Evolutionary conservation across 2,113 vertebrate species (phyloP).

Genomic region (Pipa parva): DNA sequence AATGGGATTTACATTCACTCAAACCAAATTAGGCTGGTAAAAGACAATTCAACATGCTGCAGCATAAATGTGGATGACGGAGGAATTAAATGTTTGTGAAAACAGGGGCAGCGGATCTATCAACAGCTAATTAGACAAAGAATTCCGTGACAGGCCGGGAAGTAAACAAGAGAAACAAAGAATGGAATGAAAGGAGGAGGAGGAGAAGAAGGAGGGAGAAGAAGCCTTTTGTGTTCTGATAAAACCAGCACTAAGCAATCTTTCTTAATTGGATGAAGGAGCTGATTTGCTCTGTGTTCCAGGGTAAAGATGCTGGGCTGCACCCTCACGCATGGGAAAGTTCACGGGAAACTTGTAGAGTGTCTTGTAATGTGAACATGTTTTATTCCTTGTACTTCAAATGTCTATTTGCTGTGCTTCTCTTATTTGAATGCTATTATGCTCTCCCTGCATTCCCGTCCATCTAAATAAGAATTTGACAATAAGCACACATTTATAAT

Average conservation of each 20-base stretch:
- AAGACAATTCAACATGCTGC: conserved; percentile 69
- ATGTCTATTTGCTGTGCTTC: not conserved
- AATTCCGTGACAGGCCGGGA: conserved; percentile 61
- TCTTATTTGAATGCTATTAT: not conserved
- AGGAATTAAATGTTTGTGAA: conserved; percentile 77
- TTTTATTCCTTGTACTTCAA: not conserved
- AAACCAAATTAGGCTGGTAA: conserved; percentile 73
- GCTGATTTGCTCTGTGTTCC: conserved; percentile 50
- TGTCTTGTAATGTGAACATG: conserved; percentile 11
- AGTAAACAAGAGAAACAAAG: conserved; percentile 67
- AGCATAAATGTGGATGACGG: conserved; percentile 71
- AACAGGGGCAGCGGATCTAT: conserved; percentile 71
- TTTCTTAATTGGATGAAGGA: conserved; percentile 58
- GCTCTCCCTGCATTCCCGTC: not conserved
- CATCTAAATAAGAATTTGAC: not conserved
- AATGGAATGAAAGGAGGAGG: conserved; percentile 50
- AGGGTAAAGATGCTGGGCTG: conserved; percentile 45
- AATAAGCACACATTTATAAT: not conserved
- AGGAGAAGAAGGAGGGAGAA: conserved; percentile 45
- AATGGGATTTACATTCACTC: conserved; percentile 77
- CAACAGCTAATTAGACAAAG: conserved; percentile 76
- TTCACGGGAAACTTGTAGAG: conserved; percentile 52
- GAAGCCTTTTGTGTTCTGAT: conserved; percentile 53
- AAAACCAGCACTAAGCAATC: conserved; percentile 60
- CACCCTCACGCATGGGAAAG: conserved; percentile 53